Conservation (phyloP, 2,797 vertebrate species). For the Acrossocheilus fasciatus region DNA sequence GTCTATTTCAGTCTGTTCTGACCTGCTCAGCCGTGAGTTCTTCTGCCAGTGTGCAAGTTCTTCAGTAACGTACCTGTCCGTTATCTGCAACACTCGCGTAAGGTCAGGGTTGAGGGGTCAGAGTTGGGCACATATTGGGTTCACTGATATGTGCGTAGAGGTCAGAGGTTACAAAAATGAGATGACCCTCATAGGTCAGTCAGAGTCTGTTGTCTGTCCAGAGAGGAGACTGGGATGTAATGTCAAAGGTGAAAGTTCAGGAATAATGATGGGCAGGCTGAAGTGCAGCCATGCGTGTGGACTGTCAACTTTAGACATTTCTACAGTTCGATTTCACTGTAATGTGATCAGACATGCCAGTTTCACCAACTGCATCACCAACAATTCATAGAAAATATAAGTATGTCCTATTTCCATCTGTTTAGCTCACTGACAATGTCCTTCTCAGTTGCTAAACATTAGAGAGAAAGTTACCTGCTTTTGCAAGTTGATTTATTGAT, state of each 20-base stretch:
- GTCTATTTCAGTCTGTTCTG: neutral
- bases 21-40: neutral
- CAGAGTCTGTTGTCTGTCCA: neutral
- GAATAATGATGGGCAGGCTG: neutral
- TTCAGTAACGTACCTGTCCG: neutral
- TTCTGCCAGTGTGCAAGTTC: neutral
- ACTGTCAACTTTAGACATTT: slow-evolving; percentile 8
- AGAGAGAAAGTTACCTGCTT: neutral
- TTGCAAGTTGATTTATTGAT: neutral
- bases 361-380: neutral
- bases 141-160: neutral
- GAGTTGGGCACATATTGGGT: neutral
- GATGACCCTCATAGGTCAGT: slow-evolving; percentile 13
- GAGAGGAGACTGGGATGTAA: neutral
- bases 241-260: slow-evolving; percentile 23
- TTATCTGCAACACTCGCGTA: neutral
- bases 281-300: slow-evolving; percentile 7
- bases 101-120: neutral
- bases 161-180: slow-evolving; percentile 14
- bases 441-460: neutral
- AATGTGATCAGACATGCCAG: neutral
- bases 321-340: neutral
- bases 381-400: neutral
- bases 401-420: neutral
- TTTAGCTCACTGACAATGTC: neutral